Conservation (phyloP, 2,113 vertebrate genomes). For the Progne subis region DNA sequence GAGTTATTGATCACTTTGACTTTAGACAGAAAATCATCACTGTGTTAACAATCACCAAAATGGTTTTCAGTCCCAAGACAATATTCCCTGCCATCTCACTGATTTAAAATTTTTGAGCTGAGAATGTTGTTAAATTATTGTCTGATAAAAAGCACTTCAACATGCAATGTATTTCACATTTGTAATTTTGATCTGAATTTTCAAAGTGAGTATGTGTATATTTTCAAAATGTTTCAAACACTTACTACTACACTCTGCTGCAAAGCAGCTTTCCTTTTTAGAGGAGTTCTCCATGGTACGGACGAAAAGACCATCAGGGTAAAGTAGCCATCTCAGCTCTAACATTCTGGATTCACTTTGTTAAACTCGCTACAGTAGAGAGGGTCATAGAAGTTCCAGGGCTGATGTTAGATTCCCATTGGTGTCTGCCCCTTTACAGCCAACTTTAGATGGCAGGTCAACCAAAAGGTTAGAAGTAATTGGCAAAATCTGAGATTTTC, state of each 20-base stretch:
- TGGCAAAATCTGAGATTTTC: neutral
- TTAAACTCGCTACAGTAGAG: neutral
- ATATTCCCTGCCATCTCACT: neutral
- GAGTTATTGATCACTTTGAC: slow-evolving; percentile 19
- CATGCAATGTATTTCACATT: neutral
- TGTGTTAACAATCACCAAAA: slow-evolving; percentile 21
- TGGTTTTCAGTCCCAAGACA: neutral
- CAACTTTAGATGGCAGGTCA: neutral
- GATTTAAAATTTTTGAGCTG: neutral
- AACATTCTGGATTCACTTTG: neutral
- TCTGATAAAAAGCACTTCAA: neutral
- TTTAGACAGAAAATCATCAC: slow-evolving; percentile 31
- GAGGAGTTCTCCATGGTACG: neutral
- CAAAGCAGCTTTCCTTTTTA: neutral
- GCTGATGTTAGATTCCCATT: neutral
- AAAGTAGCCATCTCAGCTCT: neutral
- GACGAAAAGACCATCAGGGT: neutral
- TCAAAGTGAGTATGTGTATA: neutral
- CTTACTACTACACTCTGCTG: neutral
- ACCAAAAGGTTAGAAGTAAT: neutral
- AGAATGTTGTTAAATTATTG: neutral
- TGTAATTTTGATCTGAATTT: neutral
- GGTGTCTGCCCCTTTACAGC: neutral
- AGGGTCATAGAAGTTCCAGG: neutral
- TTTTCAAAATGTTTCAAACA: neutral